phyloP scores from a whole-genome alignment of 2,888 invertebrate genomes.

The Nomada fabriciana region DNA sequence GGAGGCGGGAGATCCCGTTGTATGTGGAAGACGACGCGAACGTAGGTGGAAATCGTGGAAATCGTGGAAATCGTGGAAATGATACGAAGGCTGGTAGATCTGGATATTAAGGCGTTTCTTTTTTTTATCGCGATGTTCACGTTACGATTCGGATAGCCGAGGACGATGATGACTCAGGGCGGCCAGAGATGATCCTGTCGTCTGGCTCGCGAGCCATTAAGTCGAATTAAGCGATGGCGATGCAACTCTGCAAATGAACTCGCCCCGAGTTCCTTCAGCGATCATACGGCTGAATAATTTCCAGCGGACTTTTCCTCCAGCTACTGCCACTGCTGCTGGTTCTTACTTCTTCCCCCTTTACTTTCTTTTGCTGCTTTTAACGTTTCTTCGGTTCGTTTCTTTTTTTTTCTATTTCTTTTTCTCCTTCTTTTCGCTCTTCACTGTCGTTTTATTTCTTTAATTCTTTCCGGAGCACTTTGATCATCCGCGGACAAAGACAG shows the following conservation, averaged over 20 bases:
- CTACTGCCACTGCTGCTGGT: not conserved
- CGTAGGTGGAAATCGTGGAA: not conserved
- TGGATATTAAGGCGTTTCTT: too few species aligned
- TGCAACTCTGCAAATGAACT: constrained; percentile 34
- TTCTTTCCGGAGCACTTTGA: constrained; percentile 23
- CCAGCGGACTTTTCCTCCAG: constrained; percentile 8
- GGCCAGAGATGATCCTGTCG: constrained; percentile 13
- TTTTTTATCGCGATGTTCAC: not conserved
- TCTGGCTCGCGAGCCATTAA: constrained; percentile 33
- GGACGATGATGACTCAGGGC: not conserved
- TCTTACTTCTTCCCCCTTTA: not conserved
- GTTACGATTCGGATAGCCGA: constrained; percentile 9
- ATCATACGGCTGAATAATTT: constrained; percentile 54
- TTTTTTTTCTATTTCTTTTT: not conserved
- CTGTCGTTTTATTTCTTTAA: constrained; percentile 1
- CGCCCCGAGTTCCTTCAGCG: constrained; percentile 34
- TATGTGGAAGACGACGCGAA: not conserved
- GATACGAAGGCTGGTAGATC: too few species aligned
- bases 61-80: too few species aligned
- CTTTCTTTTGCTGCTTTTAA: constrained; percentile 6
- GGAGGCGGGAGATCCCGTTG: too few species aligned
- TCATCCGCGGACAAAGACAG: constrained; percentile 31
- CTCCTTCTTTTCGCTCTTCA: too few species aligned
- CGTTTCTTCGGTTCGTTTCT: not conserved
- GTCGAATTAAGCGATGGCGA: constrained; percentile 28